Evolutionary conservation across 2,888 invertebrate genomes (phyloP).

Genomic region (Oxycera nigricornis): DNA sequence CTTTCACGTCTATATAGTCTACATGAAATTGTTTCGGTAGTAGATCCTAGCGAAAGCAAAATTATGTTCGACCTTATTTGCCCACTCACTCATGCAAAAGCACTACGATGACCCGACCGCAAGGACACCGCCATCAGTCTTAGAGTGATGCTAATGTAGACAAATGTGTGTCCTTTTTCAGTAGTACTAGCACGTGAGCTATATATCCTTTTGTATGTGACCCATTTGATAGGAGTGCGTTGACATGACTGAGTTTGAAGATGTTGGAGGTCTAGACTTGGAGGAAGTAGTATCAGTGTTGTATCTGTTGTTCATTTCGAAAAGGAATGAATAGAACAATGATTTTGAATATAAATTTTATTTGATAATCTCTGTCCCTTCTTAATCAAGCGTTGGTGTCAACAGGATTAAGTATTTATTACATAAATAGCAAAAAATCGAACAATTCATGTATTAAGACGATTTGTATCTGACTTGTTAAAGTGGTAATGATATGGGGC

Average conservation of each 20-base stretch:
- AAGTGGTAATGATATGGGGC: too few species aligned
- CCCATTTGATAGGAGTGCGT: not conserved
- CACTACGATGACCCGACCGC: not conserved
- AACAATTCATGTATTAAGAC: too few species aligned
- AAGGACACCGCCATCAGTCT: not conserved
- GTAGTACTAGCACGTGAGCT: not conserved
- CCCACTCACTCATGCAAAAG: not conserved
- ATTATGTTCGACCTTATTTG: not conserved
- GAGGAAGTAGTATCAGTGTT: too few species aligned
- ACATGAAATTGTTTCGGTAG: constrained; percentile 14
- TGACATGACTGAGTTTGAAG: not conserved
- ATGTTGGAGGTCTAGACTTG: not conserved
- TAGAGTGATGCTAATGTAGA: not conserved
- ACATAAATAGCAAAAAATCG: too few species aligned
- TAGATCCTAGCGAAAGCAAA: not conserved
- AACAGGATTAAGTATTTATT: too few species aligned
- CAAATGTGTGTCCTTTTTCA: not conserved
- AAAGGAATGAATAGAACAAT: too few species aligned
- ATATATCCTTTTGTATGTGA: not conserved
- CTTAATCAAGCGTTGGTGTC: too few species aligned
- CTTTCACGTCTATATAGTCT: not conserved
- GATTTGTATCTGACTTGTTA: too few species aligned
- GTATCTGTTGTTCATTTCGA: too few species aligned
- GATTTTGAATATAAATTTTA: too few species aligned
- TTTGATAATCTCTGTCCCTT: too few species aligned